phyloP scores from a whole-genome alignment of 2,113 vertebrate genomes.

The Hydrochoerus hydrochaeris region DNA sequence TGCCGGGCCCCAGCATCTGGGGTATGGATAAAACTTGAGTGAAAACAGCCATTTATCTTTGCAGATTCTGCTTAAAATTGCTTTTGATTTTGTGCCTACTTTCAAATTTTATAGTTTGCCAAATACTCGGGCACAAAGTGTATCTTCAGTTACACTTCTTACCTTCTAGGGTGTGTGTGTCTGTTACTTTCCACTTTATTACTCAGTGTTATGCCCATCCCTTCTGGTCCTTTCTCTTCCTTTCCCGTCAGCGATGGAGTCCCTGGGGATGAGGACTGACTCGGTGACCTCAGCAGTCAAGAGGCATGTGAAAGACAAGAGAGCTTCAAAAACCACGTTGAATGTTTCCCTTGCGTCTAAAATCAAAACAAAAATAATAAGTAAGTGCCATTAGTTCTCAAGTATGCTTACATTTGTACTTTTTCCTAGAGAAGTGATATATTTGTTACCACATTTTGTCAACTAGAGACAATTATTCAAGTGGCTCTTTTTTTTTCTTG shows the following conservation, averaged over 20 bases:
- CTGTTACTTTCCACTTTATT: not conserved
- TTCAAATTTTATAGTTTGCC: conserved; percentile 44
- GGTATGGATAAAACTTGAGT: not conserved
- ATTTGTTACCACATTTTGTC: conserved; percentile 48
- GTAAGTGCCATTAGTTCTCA: conserved; percentile 86
- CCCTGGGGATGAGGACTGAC: conserved; percentile 21
- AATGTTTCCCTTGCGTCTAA: conserved; percentile 89
- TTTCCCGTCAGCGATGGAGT: conserved; percentile 74
- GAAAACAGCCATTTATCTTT: conserved; percentile 45
- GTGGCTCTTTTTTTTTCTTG: not conserved
- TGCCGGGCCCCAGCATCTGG: not conserved
- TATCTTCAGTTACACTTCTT: conserved; percentile 23
- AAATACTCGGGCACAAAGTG: not conserved
- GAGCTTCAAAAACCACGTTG: conserved; percentile 83
- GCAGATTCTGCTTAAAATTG: conserved; percentile 41
- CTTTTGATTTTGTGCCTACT: conserved; percentile 24
- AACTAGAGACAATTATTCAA: conserved; percentile 28
- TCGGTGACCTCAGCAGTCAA: conserved; percentile 67
- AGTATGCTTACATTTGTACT: not conserved
- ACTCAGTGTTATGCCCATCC: not conserved
- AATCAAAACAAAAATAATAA: conserved; percentile 92
- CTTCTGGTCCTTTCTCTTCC: not conserved
- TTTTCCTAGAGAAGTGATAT: not conserved
- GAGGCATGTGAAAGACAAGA: conserved; percentile 80
- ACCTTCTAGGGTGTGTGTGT: not conserved